phyloP scores from a whole-genome alignment of 2,888 invertebrate species.

The Conus canariensis region DNA sequence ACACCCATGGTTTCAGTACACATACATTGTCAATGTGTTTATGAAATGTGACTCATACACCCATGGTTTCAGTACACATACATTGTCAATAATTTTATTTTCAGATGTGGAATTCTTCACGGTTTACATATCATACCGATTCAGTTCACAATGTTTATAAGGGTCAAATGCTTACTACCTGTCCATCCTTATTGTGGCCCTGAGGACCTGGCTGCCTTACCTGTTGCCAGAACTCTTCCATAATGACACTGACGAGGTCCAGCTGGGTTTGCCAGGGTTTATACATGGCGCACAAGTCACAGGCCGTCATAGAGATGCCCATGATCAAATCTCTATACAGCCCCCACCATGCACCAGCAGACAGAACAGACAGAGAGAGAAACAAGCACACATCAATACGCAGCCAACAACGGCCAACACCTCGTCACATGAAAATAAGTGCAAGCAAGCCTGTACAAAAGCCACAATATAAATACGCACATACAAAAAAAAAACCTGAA shows the following conservation, averaged over 20 bases:
- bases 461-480: background rate
- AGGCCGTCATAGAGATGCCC: constrained; percentile 90
- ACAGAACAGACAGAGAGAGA: background rate
- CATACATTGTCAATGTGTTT: no score
- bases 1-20: no score
- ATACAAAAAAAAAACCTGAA: no score
- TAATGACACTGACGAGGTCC: constrained; percentile 88
- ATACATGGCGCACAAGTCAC: constrained; percentile 90
- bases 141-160: no score
- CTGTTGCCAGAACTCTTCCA: constrained; percentile 79
- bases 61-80: no score
- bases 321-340: constrained; percentile 83
- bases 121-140: no score
- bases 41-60: no score
- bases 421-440: background rate
- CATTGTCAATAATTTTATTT: no score
- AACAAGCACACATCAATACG: background rate
- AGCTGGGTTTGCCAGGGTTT: constrained; percentile 91
- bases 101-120: no score
- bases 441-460: constrained; percentile 11
- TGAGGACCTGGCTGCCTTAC: constrained; percentile 53
- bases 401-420: background rate
- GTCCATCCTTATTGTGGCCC: no score
- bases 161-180: no score
- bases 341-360: constrained; percentile 22